phyloP scores from a whole-genome alignment of 2,797 vertebrate genomes.

The Sorex maritimensis region DNA sequence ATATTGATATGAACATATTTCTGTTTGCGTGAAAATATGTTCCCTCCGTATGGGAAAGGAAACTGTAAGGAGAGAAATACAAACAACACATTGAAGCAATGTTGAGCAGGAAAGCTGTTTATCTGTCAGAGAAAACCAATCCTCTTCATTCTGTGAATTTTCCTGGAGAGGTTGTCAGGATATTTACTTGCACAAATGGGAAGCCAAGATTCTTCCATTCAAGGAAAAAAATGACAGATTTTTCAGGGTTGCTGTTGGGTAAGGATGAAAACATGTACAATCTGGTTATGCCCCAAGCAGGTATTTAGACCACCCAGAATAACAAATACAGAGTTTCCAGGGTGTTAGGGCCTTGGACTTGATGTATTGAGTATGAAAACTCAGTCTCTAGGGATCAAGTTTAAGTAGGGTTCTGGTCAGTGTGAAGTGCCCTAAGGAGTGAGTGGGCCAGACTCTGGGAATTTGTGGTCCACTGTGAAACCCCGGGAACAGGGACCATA shows the following conservation, averaged over 20 bases:
- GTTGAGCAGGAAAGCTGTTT: constrained; percentile 61
- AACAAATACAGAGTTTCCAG: background rate
- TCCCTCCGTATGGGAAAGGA: constrained; percentile 81
- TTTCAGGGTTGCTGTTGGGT: constrained; percentile 56
- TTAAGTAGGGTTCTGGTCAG: background rate
- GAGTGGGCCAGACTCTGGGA: background rate
- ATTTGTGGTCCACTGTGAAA: background rate
- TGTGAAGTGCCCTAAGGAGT: background rate
- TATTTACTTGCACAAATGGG: constrained; percentile 61
- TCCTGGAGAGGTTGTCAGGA: constrained; percentile 71
- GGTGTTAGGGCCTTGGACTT: background rate
- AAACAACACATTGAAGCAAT: constrained; percentile 83
- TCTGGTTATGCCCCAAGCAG: constrained; percentile 44
- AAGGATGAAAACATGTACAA: constrained; percentile 64
- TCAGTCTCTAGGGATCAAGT: no score
- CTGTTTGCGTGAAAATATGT: constrained; percentile 80
- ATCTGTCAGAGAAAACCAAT: constrained; percentile 63
- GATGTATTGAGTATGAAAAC: background rate
- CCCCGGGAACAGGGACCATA: background rate
- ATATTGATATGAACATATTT: constrained; percentile 85
- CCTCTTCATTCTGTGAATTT: constrained; percentile 70
- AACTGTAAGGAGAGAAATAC: constrained; percentile 75
- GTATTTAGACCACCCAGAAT: background rate
- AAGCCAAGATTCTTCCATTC: constrained; percentile 71
- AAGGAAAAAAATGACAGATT: constrained; percentile 37